Base-by-base conservation (phyloP, 53 echinoderm and acorn worm genomes). In the Henricia sp. region DNA sequence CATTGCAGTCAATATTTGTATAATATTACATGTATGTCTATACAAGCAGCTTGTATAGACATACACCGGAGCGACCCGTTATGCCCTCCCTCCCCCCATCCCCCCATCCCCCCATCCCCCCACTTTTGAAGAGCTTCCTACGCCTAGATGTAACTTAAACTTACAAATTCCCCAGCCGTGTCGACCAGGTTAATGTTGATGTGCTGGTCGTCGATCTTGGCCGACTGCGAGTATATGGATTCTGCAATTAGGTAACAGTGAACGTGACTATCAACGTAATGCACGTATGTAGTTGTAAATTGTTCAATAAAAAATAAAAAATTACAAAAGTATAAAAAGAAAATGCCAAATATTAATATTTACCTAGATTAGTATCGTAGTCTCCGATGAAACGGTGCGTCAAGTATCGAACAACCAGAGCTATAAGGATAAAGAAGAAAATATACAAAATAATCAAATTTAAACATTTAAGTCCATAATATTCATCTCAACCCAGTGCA, bases 101-200 rank as follows among this genome's bases (percentile, higher is more conserved):
- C n/a, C n/a, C n/a, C n/a, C n/a, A n/a, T n/a, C n/a, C n/a, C n/a
- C n/a, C n/a, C n/a, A n/a, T n/a, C n/a, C n/a, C n/a, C n/a, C n/a
- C n/a, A n/a, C n/a, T n/a, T n/a, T n/a, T n/a, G n/a, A n/a, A n/a
- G n/a, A n/a, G n/a, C n/a, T n/a, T n/a, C n/a, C n/a, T n/a, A n/a
- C 1, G 1, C 6, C 29, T 3, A 9, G 26, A 13, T 19, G 19
- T 9, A 4, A 66, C 54, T 11, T n/a, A 57, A 52, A 89, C 96
- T 96, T 90, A 96, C 96, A 57, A 93, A 91, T 26, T 96, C 96
- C 26, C 96, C 96, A 0, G 96, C 93, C 1, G 96, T 93, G 66
- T 96, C 96, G 21, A 93, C 58, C 6, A 96, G 74, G 82, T 93
- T 91, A 1, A 96, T 64, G 32, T 87, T 72, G 51, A 96, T 87